These are phyloP conservation scores for Spilarctia lutea DNA, from an alignment of 2,888 invertebrate genomes.

Conservation along the genomic window DNA sequence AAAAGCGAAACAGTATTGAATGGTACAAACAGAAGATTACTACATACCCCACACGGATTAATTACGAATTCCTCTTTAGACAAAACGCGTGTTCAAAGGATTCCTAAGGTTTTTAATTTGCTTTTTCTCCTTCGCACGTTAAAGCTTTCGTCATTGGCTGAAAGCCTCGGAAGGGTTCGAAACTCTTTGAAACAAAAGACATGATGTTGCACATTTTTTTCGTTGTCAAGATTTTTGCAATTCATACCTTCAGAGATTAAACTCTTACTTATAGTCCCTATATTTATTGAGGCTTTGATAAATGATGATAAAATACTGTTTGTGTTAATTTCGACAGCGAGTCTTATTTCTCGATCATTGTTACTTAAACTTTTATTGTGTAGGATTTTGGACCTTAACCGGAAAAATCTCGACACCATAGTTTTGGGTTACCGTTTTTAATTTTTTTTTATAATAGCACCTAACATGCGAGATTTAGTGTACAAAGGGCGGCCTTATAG, in stretches of 20 bases:
- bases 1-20: conserved; percentile 10
- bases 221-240: conserved; percentile 25
- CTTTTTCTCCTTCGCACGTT: conserved; percentile 51
- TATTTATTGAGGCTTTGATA: no score
- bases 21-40: conserved; percentile 49
- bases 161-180: conserved; percentile 28
- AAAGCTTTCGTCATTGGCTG: conserved; percentile 50
- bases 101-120: conserved; percentile 55
- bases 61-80: conserved; percentile 58
- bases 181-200: conserved; percentile 38
- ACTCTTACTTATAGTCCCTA: background rate
- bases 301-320: no score
- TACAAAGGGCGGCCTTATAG: no score
- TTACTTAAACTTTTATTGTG: no score
- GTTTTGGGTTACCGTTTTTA: no score
- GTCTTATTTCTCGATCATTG: no score
- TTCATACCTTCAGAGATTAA: background rate
- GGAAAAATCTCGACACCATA: no score
- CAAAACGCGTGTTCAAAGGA: conserved; percentile 52
- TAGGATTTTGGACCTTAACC: no score
- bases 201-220: conserved; percentile 49
- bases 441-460: no score
- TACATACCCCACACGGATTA: conserved; percentile 54
- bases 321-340: no score
- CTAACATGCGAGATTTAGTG: no score